Percentiles rank a stretch among this genome's conserved stretches.
Conservation (phyloP, 2,113 vertebrate genomes). For the Sinosuthora webbiana region DNA sequence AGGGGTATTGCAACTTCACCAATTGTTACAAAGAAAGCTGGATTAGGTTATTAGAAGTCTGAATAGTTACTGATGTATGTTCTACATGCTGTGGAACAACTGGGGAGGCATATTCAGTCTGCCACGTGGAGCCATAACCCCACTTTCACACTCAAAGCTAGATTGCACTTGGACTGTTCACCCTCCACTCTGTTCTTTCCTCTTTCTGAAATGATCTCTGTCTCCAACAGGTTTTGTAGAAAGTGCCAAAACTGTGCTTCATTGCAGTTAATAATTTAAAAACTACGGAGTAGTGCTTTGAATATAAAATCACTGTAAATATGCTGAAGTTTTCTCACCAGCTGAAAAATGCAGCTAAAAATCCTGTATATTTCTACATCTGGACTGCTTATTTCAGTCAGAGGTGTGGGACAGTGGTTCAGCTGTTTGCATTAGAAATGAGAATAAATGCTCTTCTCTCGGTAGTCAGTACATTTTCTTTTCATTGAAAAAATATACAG, state of each 20-base stretch:
- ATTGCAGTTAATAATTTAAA: not conserved
- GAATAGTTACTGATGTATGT: not conserved
- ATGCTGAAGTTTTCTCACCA: not conserved
- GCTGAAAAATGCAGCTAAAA: not conserved
- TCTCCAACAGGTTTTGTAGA: not conserved
- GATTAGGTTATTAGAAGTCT: not conserved
- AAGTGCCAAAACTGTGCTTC: not conserved
- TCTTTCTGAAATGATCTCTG: not conserved
- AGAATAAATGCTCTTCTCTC: not conserved
- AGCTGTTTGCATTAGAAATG: not conserved
- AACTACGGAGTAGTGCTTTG: not conserved
- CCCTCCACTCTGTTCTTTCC: fast-evolving
- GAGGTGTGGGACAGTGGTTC: not conserved
- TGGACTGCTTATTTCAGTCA: not conserved
- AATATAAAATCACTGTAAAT: not conserved
- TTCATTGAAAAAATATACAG: not conserved
- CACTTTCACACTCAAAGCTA: not conserved
- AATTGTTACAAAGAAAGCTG: not conserved
- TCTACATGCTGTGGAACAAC: not conserved
- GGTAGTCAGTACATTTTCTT: not conserved
- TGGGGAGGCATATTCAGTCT: not conserved
- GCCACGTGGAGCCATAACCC: not conserved
- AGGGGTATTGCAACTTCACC: fast-evolving
- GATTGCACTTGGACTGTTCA: fast-evolving
- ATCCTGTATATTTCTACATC: not conserved